These are phyloP conservation scores for Drosophila suzukii DNA, from an alignment of 1,140 invertebrate species.

Conservation along the genomic window DNA sequence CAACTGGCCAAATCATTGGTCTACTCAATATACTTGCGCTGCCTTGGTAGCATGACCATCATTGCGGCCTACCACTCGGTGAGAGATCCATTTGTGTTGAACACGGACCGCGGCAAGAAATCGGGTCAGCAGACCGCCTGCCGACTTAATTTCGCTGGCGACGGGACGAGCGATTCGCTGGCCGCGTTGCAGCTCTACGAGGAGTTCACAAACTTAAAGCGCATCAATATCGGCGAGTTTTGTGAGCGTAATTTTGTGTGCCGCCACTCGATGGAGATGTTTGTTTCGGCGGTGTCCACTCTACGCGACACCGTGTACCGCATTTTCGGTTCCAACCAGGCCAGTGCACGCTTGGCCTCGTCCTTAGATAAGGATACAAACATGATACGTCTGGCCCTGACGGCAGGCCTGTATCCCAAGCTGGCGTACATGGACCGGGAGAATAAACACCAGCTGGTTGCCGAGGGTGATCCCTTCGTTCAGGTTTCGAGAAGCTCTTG, in stretches of 20 bases:
- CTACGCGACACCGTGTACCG: constrained; percentile 42
- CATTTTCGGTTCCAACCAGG: constrained; percentile 24
- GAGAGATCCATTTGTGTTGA: constrained; percentile 93
- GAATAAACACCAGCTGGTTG: constrained; percentile 15
- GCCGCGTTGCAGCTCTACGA: constrained; percentile 87
- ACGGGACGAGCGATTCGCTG: constrained; percentile 96
- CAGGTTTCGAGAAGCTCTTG: constrained; percentile 49
- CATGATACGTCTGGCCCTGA: constrained; percentile 94
- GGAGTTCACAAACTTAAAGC: constrained; percentile 19
- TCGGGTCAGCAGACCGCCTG: constrained; percentile 87
- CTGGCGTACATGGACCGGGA: constrained; percentile 85
- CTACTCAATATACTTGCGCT: constrained; percentile 95
- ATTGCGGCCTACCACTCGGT: constrained; percentile 95
- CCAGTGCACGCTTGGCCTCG: neutral
- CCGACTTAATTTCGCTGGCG: constrained; percentile 84
- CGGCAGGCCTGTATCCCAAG: constrained; percentile 95
- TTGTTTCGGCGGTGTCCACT: constrained; percentile 55
- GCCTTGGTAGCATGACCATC: constrained; percentile 97
- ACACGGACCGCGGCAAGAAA: constrained; percentile 84
- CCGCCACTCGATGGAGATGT: constrained; percentile 63
- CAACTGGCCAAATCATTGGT: constrained; percentile 94
- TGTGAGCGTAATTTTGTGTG: constrained; percentile 56
- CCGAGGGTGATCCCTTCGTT: constrained; percentile 29
- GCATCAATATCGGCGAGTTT: neutral
- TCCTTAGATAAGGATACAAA: constrained; percentile 90